phyloP scores from a whole-genome alignment of 1,140 invertebrate genomes.

The Drepana arcuata region DNA sequence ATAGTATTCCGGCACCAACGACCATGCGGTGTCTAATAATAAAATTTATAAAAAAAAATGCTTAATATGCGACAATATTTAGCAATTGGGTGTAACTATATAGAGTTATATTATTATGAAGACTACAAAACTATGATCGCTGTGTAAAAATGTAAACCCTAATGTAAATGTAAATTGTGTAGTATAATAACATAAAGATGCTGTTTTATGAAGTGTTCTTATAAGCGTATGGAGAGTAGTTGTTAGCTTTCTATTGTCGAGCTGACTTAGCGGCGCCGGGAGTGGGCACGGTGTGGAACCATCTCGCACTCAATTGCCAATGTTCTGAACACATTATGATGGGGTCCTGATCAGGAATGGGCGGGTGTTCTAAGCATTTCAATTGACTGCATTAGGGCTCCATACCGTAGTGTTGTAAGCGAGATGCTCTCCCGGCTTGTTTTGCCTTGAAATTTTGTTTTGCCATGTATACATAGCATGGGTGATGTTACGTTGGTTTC shows the following conservation, averaged over 20 bases:
- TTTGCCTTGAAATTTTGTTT: conserved; percentile 55
- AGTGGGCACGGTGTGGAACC: neutral
- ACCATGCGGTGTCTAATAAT: conserved; percentile 39
- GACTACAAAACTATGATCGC: conserved; percentile 66
- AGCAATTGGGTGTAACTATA: conserved; percentile 56
- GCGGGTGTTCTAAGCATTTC: too few species aligned
- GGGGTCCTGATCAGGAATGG: too few species aligned
- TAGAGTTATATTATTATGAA: conserved; percentile 63
- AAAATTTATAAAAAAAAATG: conserved; percentile 35
- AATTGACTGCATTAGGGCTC: too few species aligned
- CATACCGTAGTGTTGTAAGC: conserved; percentile 12
- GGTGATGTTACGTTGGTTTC: conserved; percentile 55
- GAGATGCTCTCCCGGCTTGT: conserved; percentile 8
- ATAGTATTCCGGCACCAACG: conserved; percentile 36
- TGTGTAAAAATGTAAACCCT: conserved; percentile 71
- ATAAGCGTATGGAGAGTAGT: conserved; percentile 51
- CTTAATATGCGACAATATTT: conserved; percentile 70
- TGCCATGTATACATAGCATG: conserved; percentile 40
- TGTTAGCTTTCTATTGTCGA: conserved; percentile 27
- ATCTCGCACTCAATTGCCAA: conserved; percentile 2
- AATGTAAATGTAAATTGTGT: conserved; percentile 69
- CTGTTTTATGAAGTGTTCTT: conserved; percentile 70
- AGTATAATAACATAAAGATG: conserved; percentile 68
- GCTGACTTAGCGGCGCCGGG: neutral
- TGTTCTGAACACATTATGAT: neutral